A percentile compares a stretch with the other conserved stretches of the same genome.
Conservation (phyloP, 2,797 vertebrate genomes). For the Knipowitschia caucasica region DNA sequence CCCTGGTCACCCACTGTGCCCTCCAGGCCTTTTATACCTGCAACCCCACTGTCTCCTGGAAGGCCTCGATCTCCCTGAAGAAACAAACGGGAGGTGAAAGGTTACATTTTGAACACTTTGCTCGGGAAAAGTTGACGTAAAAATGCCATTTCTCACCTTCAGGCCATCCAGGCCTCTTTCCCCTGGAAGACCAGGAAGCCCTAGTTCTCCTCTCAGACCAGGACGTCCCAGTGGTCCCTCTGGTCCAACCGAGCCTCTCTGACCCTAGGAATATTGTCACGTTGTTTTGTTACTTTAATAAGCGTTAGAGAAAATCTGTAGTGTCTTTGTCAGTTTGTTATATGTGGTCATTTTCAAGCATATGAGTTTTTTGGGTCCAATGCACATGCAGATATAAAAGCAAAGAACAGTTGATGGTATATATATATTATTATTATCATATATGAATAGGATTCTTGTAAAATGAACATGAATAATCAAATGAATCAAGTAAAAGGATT, state of each 20-base stretch:
- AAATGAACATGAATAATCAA: too few relatives aligned
- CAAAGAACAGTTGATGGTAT: too few relatives aligned
- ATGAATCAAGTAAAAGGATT: too few relatives aligned
- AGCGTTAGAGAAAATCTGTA: too few relatives aligned
- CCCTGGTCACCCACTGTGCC: conserved; percentile 89
- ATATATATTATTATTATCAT: too few relatives aligned
- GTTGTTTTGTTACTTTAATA: background rate
- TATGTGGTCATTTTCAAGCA: too few relatives aligned
- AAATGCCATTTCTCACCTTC: conserved; percentile 74
- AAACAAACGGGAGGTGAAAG: conserved; percentile 1
- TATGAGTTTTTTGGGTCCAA: too few relatives aligned
- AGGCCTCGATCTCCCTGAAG: conserved; percentile 87
- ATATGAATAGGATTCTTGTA: too few relatives aligned
- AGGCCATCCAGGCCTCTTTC: conserved; percentile 79
- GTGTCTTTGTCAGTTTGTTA: too few relatives aligned
- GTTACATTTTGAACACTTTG: background rate
- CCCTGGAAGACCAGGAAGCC: conserved; percentile 83
- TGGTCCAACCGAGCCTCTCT: conserved; percentile 76
- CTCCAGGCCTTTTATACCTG: conserved; percentile 80
- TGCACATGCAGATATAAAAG: too few relatives aligned
- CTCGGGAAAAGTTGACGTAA: background rate
- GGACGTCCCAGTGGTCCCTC: conserved; percentile 82
- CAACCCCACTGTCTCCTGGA: conserved; percentile 81
- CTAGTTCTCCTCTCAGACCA: conserved; percentile 81
- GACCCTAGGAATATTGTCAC: conserved; percentile 75